Percentiles rank a stretch among this genome's conserved stretches.
Conservation (phyloP, 2,797 vertebrate genomes). For the Ammospiza maritima region DNA sequence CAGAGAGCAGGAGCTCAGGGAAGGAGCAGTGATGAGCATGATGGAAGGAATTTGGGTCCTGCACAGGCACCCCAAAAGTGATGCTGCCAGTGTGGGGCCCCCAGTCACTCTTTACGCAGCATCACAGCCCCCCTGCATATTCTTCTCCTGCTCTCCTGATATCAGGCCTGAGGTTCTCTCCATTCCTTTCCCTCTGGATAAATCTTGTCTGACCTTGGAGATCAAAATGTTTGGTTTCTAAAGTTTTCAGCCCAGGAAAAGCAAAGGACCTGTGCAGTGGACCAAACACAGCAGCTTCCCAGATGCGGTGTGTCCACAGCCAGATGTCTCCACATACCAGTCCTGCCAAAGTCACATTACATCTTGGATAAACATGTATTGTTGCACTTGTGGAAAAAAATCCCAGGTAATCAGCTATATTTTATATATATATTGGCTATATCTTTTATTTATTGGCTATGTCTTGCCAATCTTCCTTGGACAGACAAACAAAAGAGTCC, state of each 20-base stretch:
- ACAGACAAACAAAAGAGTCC: not conserved
- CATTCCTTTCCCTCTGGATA: not conserved
- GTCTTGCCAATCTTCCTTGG: not conserved
- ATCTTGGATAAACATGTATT: not conserved
- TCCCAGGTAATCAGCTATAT: not conserved
- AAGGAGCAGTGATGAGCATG: not conserved
- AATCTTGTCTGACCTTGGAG: not conserved
- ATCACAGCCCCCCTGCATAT: rapidly evolving
- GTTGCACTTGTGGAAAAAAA: rapidly evolving
- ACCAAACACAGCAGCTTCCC: not conserved
- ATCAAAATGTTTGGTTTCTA: rapidly evolving
- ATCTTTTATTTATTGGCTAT: not conserved
- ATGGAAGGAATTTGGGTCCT: not conserved
- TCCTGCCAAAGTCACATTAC: not conserved
- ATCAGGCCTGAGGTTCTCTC: rapidly evolving
- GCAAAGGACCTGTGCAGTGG: not conserved
- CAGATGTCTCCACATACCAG: not conserved
- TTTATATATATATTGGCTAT: not conserved
- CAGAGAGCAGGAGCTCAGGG: not conserved
- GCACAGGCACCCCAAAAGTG: not conserved
- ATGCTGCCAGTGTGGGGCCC: rapidly evolving
- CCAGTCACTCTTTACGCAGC: rapidly evolving
- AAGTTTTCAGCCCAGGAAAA: not conserved
- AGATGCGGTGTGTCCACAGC: not conserved
- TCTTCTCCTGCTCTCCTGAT: not conserved